Percentiles rank a stretch among this genome's conserved stretches.
These are phyloP conservation scores for Tanypteryx hageni DNA, from an alignment of 2,888 invertebrate genomes.

Conservation along the genomic window DNA sequence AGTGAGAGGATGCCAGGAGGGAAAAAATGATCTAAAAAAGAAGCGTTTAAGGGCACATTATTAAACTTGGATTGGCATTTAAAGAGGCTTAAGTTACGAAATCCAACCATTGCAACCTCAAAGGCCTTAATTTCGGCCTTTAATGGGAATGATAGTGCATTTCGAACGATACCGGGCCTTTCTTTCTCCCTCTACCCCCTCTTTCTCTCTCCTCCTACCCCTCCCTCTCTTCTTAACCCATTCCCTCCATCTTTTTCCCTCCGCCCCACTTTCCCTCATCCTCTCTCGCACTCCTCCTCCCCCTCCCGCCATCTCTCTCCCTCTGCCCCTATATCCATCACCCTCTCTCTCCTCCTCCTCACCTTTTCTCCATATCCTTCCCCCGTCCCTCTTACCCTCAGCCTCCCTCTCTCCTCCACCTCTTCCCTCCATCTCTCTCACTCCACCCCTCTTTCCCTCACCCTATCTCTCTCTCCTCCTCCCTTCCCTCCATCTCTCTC, in stretches of 20 bases:
- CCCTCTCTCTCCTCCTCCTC: too few species aligned
- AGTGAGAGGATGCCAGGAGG: background rate
- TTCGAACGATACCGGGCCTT: constrained; percentile 23
- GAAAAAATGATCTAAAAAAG: constrained; percentile 26
- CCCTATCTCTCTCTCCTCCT: too few species aligned
- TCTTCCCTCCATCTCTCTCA: too few species aligned
- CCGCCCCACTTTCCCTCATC: too few species aligned
- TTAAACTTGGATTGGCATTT: constrained; percentile 14
- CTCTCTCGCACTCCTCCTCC: too few species aligned
- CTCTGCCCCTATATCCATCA: too few species aligned
- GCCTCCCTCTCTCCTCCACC: too few species aligned
- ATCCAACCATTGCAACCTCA: background rate
- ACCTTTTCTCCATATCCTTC: too few species aligned
- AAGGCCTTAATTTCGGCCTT: constrained; percentile 32
- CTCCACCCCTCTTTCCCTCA: too few species aligned
- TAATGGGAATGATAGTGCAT: constrained; percentile 32
- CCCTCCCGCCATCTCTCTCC: too few species aligned
- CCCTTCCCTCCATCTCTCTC: too few species aligned
- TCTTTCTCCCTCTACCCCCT: background rate
- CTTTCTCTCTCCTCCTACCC: background rate
- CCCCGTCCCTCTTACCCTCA: too few species aligned
- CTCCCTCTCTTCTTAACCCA: background rate
- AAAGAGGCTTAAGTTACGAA: constrained; percentile 29
- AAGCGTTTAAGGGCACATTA: constrained; percentile 19
- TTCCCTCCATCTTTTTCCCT: background rate